Evolutionary conservation across 2,797 vertebrate species (phyloP).

Genomic region (Dryobates pubescens): DNA sequence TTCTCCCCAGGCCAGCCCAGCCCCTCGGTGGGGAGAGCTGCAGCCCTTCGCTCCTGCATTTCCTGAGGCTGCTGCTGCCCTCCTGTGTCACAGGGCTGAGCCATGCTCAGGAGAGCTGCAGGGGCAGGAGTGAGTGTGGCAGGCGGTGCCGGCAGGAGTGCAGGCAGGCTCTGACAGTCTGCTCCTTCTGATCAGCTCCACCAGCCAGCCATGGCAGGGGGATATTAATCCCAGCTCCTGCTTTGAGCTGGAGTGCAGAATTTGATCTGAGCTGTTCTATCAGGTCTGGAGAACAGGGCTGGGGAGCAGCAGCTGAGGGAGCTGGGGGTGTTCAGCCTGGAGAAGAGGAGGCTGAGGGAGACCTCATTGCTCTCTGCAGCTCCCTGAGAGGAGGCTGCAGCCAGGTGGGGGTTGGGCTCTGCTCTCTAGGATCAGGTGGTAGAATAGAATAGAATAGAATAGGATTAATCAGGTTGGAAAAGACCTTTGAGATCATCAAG

Average conservation of each 20-base stretch:
- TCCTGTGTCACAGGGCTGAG: background rate
- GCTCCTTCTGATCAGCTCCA: background rate
- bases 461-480: too few relatives aligned
- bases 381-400: too few relatives aligned
- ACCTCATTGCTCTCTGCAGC: too few relatives aligned
- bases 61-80: slow-evolving; percentile 26
- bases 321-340: too few relatives aligned
- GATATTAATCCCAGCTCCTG: background rate
- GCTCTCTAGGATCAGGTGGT: too few relatives aligned
- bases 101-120: background rate
- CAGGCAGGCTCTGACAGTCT: background rate
- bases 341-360: too few relatives aligned
- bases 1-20: background rate
- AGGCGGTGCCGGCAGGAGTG: background rate
- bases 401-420: too few relatives aligned
- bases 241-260: background rate
- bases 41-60: background rate
- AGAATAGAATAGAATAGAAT: too few relatives aligned
- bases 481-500: too few relatives aligned
- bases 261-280: background rate
- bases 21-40: background rate
- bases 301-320: too few relatives aligned
- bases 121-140: accelerated
- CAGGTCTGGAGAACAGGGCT: too few relatives aligned
- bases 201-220: background rate